Conservation (phyloP, 30 jellyfish, hydroid and myxozoan genomes). For the Turritopsis rubra region DNA sequence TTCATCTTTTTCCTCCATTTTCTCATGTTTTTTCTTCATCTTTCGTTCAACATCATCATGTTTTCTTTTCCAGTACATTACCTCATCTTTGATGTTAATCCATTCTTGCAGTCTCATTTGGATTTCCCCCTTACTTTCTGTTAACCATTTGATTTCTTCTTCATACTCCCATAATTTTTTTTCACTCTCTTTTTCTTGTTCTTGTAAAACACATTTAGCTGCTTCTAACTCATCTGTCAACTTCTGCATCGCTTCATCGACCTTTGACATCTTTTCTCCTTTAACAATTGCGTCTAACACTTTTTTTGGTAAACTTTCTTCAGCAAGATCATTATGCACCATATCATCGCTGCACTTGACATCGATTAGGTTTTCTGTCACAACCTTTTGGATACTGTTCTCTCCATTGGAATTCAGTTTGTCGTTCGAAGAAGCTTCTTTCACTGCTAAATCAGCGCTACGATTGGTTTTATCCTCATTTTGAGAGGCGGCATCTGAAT, state of each 20-base stretch:
- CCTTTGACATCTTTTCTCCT: neutral
- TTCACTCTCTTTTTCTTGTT: neutral
- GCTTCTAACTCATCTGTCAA: neutral
- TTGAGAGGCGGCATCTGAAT: neutral
- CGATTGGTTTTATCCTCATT: neutral
- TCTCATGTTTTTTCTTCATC: neutral
- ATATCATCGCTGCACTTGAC: neutral
- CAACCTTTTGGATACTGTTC: neutral
- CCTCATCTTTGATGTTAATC: neutral
- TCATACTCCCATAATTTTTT: neutral
- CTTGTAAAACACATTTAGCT: neutral
- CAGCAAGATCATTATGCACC: too few species aligned
- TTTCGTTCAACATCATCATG: conserved; percentile 7
- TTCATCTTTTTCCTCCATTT: conserved; percentile 1
- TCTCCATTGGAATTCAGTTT: neutral
- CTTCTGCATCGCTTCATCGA: neutral
- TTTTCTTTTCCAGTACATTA: conserved; percentile 1
- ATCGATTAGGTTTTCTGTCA: neutral
- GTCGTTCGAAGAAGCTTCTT: neutral
- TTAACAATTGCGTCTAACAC: neutral
- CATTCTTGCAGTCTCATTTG: neutral
- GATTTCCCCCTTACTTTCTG: neutral
- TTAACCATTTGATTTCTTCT: neutral
- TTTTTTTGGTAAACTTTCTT: neutral
- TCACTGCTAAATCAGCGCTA: neutral